Percentiles rank a stretch among this genome's conserved stretches.
Evolutionary conservation across 2,113 vertebrate species (phyloP).

Genomic region (Hirundichthys speculiger): DNA sequence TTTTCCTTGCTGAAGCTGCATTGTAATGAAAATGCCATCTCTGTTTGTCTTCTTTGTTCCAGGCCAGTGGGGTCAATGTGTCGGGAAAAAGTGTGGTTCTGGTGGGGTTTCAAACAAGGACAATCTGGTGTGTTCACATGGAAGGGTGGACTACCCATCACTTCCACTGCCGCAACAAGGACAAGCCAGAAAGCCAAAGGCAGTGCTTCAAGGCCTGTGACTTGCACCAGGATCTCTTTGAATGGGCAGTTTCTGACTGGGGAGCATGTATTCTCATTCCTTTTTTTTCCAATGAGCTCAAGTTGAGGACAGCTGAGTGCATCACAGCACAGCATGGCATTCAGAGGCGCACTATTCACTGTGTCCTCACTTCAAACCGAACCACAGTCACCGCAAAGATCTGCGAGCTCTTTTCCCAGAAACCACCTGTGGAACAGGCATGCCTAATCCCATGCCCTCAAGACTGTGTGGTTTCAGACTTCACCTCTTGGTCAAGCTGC

Average conservation of each 20-base stretch:
- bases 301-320: slow-evolving; percentile 73
- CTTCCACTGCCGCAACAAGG: slow-evolving; percentile 85
- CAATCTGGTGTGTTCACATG: slow-evolving; percentile 91
- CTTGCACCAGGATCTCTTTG: slow-evolving; percentile 93
- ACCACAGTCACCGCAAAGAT: slow-evolving; percentile 83
- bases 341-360: slow-evolving; percentile 86
- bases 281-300: slow-evolving; percentile 68
- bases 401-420: slow-evolving; percentile 90
- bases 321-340: slow-evolving; percentile 94
- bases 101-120: slow-evolving; percentile 87
- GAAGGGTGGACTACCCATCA: slow-evolving; percentile 93
- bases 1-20: not conserved
- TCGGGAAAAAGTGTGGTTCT: slow-evolving; percentile 89
- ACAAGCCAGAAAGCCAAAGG: slow-evolving; percentile 86
- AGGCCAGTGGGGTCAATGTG: slow-evolving; percentile 95
- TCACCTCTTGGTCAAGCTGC: slow-evolving; percentile 90
- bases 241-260: slow-evolving; percentile 93
- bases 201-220: slow-evolving; percentile 94
- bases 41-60: slow-evolving; percentile 44
- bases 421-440: slow-evolving; percentile 87
- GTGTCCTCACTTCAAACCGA: slow-evolving; percentile 87
- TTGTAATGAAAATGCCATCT: slow-evolving; percentile 52
- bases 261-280: slow-evolving; percentile 82
- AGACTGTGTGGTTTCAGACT: slow-evolving; percentile 91
- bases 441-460: slow-evolving; percentile 94